Conservation (phyloP, 1,140 invertebrate genomes). For the Eriocheir sinensis region DNA sequence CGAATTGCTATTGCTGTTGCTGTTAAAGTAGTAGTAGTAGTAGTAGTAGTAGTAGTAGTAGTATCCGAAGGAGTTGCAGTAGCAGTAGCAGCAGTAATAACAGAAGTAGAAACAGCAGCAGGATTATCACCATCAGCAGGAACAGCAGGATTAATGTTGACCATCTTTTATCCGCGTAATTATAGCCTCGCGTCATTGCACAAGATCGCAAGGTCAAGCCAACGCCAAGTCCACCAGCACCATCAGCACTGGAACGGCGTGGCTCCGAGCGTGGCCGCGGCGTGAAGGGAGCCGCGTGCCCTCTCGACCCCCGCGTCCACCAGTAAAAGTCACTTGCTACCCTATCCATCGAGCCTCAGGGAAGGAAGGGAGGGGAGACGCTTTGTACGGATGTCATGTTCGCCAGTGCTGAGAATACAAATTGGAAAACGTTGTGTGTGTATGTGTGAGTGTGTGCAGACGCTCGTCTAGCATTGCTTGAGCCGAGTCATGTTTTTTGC, state of each 20-base stretch:
- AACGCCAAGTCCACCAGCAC: no score
- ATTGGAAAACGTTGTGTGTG: no score
- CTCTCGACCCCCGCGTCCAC: background rate
- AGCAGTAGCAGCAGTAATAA: background rate
- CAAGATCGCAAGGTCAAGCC: background rate
- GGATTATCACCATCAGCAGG: no score
- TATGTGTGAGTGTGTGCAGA: no score
- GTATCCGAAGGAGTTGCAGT: background rate
- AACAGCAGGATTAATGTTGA: no score
- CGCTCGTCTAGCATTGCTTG: background rate
- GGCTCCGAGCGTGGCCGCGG: background rate
- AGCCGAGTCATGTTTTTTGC: background rate
- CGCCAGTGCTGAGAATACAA: background rate
- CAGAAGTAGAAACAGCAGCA: no score
- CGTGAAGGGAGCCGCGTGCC: background rate
- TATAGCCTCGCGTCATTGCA: background rate
- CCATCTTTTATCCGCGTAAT: background rate
- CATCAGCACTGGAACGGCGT: background rate
- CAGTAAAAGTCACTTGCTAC: conserved; percentile 15
- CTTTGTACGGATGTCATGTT: background rate
- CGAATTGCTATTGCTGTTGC: no score
- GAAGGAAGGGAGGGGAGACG: background rate
- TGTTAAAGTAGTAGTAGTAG: background rate
- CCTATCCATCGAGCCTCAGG: background rate
- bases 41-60: background rate